Percentiles rank a stretch among this genome's conserved stretches.
Evolutionary conservation across 2,888 invertebrate species (phyloP).

Genomic region (Drosophila melanosoma): DNA sequence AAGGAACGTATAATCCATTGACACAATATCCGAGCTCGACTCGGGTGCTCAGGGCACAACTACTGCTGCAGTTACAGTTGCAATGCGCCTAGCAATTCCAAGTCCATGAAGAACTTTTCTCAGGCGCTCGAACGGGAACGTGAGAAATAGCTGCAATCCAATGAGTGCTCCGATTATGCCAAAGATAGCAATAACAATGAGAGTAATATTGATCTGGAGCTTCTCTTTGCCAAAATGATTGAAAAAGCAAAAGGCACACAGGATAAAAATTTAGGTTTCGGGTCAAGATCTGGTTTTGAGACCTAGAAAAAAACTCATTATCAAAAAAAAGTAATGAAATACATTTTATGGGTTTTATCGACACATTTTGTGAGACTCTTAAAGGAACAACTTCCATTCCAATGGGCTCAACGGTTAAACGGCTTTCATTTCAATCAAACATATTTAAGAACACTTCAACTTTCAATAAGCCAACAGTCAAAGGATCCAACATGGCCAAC

Average conservation of each 20-base stretch:
- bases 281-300: not conserved
- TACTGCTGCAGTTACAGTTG: constrained; percentile 68
- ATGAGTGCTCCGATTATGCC: constrained; percentile 20
- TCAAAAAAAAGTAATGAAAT: too few relatives aligned
- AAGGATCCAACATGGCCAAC: constrained; percentile 24
- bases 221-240: constrained; percentile 67
- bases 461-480: constrained; percentile 39
- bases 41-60: constrained; percentile 86
- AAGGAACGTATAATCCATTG: constrained; percentile 38
- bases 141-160: constrained; percentile 17
- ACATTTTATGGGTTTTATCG: constrained; percentile 40
- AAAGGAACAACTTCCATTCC: constrained; percentile 31
- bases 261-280: not conserved
- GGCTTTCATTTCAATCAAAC: constrained; percentile 39
- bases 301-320: constrained; percentile 22
- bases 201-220: constrained; percentile 30
- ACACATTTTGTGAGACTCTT: constrained; percentile 39
- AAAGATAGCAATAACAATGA: constrained; percentile 24
- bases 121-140: constrained; percentile 65
- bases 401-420: constrained; percentile 12
- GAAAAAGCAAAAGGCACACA: constrained; percentile 23
- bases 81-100: constrained; percentile 79
- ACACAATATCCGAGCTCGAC: constrained; percentile 90
- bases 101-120: constrained; percentile 80
- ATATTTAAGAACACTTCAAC: constrained; percentile 23